phyloP scores from a whole-genome alignment of 2,888 invertebrate species.

The Pristionchus exspectatus region DNA sequence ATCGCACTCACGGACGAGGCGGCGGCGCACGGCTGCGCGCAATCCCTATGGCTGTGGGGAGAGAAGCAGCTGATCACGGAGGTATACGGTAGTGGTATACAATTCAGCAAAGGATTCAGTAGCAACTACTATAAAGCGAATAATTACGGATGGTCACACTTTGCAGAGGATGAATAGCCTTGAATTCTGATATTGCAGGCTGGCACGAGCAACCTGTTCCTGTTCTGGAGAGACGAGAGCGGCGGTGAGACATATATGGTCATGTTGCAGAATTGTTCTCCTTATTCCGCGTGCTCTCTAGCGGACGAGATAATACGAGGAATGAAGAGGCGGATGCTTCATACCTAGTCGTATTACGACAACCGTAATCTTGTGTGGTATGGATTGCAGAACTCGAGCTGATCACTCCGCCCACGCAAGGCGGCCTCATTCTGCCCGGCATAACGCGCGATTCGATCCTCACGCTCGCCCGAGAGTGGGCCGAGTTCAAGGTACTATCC shows the following conservation, averaged over 20 bases:
- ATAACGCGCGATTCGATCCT: conserved; percentile 91
- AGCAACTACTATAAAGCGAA: no score
- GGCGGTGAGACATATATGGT: no score
- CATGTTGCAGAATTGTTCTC: neutral
- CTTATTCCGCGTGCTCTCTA: neutral
- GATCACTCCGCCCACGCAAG: conserved; percentile 89
- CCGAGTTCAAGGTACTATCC: conserved; percentile 67
- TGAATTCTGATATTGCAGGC: no score
- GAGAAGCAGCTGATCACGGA: conserved; percentile 93
- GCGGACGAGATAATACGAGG: no score
- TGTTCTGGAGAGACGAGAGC: conserved; percentile 88
- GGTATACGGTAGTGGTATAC: conserved; percentile 82
- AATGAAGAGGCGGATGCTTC: neutral
- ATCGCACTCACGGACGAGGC: conserved; percentile 83
- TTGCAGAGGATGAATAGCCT: no score
- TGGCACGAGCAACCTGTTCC: conserved; percentile 97
- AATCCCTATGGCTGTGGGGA: conserved; percentile 94
- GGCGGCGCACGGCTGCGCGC: conserved; percentile 89
- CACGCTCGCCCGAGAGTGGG: conserved; percentile 88
- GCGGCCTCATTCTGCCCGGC: conserved; percentile 94
- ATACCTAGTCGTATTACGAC: neutral
- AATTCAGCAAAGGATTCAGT: no score
- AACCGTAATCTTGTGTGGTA: neutral
- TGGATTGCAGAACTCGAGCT: conserved; percentile 87
- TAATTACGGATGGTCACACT: no score